Evolutionary conservation across 2,113 vertebrate species (phyloP).

Genomic region (Urocolius indicus): DNA sequence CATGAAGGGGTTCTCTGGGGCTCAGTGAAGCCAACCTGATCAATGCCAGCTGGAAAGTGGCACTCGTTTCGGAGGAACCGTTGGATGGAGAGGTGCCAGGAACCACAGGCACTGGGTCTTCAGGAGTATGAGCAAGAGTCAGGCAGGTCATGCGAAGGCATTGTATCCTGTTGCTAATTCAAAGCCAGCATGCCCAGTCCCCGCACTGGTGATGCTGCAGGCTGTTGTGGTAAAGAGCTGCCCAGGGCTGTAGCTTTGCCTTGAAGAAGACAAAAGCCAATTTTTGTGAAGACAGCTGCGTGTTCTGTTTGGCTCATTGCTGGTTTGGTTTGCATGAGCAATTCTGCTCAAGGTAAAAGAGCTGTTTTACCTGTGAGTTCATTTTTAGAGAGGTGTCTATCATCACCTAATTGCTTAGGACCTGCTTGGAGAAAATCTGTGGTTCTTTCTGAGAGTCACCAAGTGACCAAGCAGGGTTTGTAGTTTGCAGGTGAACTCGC

Average conservation of each 20-base stretch:
- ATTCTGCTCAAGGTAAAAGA: not conserved
- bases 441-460: not conserved
- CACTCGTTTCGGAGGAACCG: not conserved
- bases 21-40: not conserved
- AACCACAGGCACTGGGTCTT: not conserved
- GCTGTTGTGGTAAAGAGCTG: not conserved
- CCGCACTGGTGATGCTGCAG: not conserved
- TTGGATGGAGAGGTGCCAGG: not conserved
- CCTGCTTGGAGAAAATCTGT: not conserved
- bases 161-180: not conserved
- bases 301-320: not conserved
- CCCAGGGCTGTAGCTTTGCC: not conserved
- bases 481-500: not conserved
- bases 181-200: not conserved
- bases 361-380: not conserved
- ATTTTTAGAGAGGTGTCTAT: not conserved
- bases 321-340: not conserved
- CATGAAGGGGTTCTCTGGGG: not conserved
- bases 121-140: not conserved
- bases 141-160: not conserved
- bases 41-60: not conserved
- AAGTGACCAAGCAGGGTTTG: not conserved
- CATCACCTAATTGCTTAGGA: not conserved
- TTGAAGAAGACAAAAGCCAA: not conserved
- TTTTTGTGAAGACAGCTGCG: rapidly evolving